phyloP scores from a whole-genome alignment of 2,113 vertebrate species.

The Lepidothrix coronata region DNA sequence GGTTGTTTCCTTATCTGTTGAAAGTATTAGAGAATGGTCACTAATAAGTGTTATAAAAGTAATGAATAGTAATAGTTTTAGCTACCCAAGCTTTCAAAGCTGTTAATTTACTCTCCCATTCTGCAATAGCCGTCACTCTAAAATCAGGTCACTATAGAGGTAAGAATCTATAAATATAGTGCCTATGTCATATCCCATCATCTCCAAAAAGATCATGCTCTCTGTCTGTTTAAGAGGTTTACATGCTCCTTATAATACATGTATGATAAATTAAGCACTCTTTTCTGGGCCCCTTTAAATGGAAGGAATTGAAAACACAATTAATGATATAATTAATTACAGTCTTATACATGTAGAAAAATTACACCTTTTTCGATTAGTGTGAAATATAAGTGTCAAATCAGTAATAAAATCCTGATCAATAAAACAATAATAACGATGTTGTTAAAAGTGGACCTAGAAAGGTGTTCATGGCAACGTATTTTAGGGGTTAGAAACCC shows the following conservation, averaged over 20 bases:
- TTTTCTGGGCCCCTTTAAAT: constrained; percentile 81
- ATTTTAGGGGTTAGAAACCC: constrained; percentile 99
- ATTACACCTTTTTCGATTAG: constrained; percentile 97
- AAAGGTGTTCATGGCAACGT: constrained; percentile 89
- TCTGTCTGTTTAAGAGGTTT: constrained; percentile 79
- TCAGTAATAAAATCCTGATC: constrained; percentile 97
- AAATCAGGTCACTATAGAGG: constrained; percentile 75
- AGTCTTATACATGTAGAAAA: constrained; percentile 90
- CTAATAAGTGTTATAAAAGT: constrained; percentile 60
- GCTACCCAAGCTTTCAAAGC: constrained; percentile 51
- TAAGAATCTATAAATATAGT: constrained; percentile 79
- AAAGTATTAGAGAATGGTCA: constrained; percentile 45
- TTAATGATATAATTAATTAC: constrained; percentile 98
- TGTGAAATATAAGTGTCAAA: constrained; percentile 98
- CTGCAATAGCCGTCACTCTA: constrained; percentile 68
- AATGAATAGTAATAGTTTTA: constrained; percentile 43
- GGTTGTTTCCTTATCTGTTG: constrained; percentile 48
- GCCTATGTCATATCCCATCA: constrained; percentile 83
- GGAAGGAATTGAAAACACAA: constrained; percentile 88
- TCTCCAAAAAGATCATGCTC: constrained; percentile 82
- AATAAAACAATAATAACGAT: constrained; percentile 99
- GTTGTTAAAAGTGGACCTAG: constrained; percentile 97
- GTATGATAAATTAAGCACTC: constrained; percentile 88
- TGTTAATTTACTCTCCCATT: constrained; percentile 70
- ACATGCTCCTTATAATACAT: constrained; percentile 81